Evolutionary conservation across 2,888 invertebrate genomes (phyloP).

Genomic region (Nyleta sp.): DNA sequence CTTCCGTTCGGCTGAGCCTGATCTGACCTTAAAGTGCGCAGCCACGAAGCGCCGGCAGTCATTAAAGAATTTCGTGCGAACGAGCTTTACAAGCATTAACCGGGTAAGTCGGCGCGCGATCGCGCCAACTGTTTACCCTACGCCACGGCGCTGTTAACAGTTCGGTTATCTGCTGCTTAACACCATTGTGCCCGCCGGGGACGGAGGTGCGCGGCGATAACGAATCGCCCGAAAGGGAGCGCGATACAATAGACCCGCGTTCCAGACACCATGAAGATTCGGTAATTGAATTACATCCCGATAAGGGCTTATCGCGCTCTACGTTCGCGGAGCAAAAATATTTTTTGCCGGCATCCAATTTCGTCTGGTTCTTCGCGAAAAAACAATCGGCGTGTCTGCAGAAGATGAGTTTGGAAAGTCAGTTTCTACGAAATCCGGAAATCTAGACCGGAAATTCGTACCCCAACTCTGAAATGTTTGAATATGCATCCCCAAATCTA

Average conservation of each 20-base stretch:
- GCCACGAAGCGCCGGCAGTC: slow-evolving; percentile 59
- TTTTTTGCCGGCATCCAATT: slow-evolving; percentile 53
- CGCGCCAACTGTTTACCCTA: slow-evolving; percentile 39
- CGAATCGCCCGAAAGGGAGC: slow-evolving; percentile 73
- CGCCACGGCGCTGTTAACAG: slow-evolving; percentile 57
- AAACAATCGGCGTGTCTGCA: slow-evolving; percentile 25
- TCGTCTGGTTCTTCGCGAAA: slow-evolving; percentile 23
- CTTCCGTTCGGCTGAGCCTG: slow-evolving; percentile 19
- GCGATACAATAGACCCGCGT: slow-evolving; percentile 61
- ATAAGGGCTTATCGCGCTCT: slow-evolving; percentile 75
- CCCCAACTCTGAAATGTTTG: too few species aligned
- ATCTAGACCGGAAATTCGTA: too few species aligned
- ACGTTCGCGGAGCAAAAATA: slow-evolving; percentile 58
- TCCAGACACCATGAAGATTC: slow-evolving; percentile 73
- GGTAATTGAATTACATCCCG: slow-evolving; percentile 81
- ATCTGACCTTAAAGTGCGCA: slow-evolving; percentile 48
- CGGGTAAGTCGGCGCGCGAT: slow-evolving; percentile 41
- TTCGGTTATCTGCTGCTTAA: slow-evolving; percentile 78
- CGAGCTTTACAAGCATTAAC: slow-evolving; percentile 64
- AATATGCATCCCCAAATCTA: too few species aligned
- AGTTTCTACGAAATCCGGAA: too few species aligned
- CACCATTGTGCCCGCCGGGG: slow-evolving; percentile 76
- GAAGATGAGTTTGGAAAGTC: too few species aligned
- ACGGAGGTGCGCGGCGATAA: slow-evolving; percentile 71
- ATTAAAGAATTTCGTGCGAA: slow-evolving; percentile 72